These are phyloP conservation scores for Gulo gulo DNA, from an alignment of 2,113 vertebrate species.

Conservation along the genomic window DNA sequence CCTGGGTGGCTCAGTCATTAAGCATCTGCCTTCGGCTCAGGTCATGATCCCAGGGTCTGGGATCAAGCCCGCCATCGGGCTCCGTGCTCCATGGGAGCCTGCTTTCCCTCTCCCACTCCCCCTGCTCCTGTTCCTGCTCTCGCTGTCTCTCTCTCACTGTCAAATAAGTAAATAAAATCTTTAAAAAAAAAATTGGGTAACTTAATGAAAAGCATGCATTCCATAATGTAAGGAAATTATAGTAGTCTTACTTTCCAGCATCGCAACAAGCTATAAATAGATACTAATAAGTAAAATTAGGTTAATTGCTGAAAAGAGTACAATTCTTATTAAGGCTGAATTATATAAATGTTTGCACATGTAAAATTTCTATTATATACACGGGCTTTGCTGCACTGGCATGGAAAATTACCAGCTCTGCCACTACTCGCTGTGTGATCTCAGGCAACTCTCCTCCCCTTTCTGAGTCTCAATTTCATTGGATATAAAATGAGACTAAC, in stretches of 20 bases:
- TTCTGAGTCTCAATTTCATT: conserved; percentile 28
- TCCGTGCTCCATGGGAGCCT: too few relatives aligned
- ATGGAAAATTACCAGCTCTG: not conserved
- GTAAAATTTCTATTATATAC: not conserved
- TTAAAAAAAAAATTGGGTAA: not conserved
- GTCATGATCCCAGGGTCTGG: too few relatives aligned
- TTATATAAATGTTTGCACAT: conserved; percentile 56
- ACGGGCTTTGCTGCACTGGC: not conserved
- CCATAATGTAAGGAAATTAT: not conserved
- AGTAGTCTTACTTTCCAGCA: not conserved
- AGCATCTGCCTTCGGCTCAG: too few relatives aligned
- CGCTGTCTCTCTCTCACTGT: too few relatives aligned
- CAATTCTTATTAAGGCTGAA: not conserved
- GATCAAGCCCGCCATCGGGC: too few relatives aligned
- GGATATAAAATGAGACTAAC: conserved; percentile 11
- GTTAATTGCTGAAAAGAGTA: conserved; percentile 46
- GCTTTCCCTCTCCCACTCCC: too few relatives aligned
- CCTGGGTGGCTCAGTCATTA: too few relatives aligned
- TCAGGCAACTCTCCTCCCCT: not conserved
- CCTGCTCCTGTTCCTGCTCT: too few relatives aligned
- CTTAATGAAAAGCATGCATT: not conserved
- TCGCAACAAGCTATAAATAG: conserved; percentile 52
- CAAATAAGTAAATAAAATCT: too few relatives aligned
- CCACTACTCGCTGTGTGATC: not conserved
- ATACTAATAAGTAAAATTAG: conserved; percentile 42